Percentiles rank a stretch among this genome's conserved stretches.
phyloP scores from a whole-genome alignment of 2,797 vertebrate species.

The Diplodus sargus region DNA sequence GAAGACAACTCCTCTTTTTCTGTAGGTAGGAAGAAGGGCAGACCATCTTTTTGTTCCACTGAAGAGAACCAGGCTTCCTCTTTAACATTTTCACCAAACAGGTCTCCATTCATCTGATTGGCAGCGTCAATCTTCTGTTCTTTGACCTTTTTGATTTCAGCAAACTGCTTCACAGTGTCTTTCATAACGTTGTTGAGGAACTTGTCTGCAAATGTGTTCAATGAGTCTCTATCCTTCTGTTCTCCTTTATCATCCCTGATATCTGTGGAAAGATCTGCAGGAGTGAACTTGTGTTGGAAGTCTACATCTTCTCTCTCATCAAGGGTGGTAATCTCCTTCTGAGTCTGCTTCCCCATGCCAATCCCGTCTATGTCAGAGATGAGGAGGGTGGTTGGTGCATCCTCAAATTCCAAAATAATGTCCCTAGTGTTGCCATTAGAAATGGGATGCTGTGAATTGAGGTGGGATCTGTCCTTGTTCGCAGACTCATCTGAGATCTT shows the following conservation, averaged over 20 bases:
- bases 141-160: slow-evolving; percentile 89
- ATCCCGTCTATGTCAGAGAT: slow-evolving; percentile 66
- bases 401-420: slow-evolving; percentile 72
- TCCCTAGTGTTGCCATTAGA: slow-evolving; percentile 67
- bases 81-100: slow-evolving; percentile 59
- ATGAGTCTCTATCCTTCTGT: slow-evolving; percentile 55
- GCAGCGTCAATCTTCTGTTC: slow-evolving; percentile 90
- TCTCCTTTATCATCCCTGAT: slow-evolving; percentile 31
- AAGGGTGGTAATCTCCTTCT: slow-evolving; percentile 69
- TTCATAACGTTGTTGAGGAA: slow-evolving; percentile 89
- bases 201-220: slow-evolving; percentile 86
- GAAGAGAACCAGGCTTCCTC: slow-evolving; percentile 69
- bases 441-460: slow-evolving; percentile 62
- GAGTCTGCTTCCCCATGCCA: slow-evolving; percentile 33
- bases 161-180: slow-evolving; percentile 89
- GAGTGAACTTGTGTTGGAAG: slow-evolving; percentile 72
- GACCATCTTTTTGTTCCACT: slow-evolving; percentile 68
- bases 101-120: slow-evolving; percentile 69
- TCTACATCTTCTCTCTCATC: slow-evolving; percentile 83
- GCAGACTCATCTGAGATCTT: slow-evolving; percentile 48
- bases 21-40: slow-evolving; percentile 84
- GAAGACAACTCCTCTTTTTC: slow-evolving; percentile 92
- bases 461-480: slow-evolving; percentile 38
- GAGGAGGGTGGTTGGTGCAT: slow-evolving; percentile 57
- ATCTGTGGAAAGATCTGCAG: slow-evolving; percentile 62